These are phyloP conservation scores for Dufourea novaeangliae DNA, from an alignment of 1,140 invertebrate species.

Conservation along the genomic window DNA sequence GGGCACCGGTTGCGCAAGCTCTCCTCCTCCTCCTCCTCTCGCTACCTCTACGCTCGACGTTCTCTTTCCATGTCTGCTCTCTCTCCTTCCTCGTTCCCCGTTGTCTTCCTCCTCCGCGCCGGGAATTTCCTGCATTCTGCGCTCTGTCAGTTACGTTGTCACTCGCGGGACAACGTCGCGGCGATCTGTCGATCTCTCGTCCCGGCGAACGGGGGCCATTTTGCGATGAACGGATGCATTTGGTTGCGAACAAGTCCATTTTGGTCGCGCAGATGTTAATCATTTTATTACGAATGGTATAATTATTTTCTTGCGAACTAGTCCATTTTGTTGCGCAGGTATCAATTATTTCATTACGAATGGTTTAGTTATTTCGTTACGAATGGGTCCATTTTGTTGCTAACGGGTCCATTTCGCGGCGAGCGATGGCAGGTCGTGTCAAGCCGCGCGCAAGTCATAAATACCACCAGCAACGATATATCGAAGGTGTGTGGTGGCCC, in stretches of 20 bases:
- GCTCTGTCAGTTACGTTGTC: background rate
- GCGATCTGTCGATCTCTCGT: background rate
- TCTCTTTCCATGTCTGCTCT: slow-evolving; percentile 1
- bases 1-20: slow-evolving; percentile 65
- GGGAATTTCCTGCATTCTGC: background rate
- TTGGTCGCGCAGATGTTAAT: no score
- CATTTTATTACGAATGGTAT: no score
- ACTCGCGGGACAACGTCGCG: background rate
- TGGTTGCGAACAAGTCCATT: background rate
- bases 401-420: background rate
- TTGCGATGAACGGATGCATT: background rate
- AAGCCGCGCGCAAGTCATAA: slow-evolving; percentile 21
- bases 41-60: background rate
- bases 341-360: no score
- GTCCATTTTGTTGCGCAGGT: no score
- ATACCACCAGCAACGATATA: slow-evolving; percentile 22
- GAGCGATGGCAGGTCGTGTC: background rate
- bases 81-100: background rate
- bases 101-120: background rate
- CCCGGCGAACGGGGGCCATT: no score
- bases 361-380: no score
- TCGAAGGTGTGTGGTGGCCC: background rate
- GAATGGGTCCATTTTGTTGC: background rate
- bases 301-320: no score
- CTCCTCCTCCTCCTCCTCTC: slow-evolving; percentile 13